These are phyloP conservation scores for Brachionus rubens DNA, from an alignment of 1,140 invertebrate species.

Conservation along the genomic window DNA sequence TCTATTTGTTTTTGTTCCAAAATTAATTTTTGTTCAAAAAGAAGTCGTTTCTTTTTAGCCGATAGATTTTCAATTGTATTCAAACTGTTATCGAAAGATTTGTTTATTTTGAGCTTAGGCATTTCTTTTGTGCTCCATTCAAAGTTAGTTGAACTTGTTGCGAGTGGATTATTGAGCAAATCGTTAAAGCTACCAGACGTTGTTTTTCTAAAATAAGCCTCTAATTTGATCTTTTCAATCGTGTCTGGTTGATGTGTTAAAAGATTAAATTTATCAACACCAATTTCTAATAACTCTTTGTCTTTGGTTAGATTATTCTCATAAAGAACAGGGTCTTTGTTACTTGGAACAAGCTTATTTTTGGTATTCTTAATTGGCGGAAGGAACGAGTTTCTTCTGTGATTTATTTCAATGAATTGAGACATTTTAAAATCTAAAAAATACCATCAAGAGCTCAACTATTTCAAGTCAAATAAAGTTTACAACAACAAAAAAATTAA, in stretches of 20 bases:
- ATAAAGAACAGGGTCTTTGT: not conserved
- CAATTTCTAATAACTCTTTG: not conserved
- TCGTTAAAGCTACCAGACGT: not conserved
- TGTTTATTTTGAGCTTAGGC: constrained; percentile 20
- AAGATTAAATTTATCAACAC: constrained; percentile 13
- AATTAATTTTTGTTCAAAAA: constrained; percentile 42
- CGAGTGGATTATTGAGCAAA: not conserved
- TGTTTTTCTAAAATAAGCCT: not conserved
- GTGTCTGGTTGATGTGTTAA: not conserved
- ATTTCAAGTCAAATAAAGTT: not conserved
- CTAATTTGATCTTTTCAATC: constrained; percentile 26
- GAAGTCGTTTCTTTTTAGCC: constrained; percentile 4
- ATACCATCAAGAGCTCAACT: not conserved
- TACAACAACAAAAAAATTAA: not conserved
- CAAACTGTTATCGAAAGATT: not conserved
- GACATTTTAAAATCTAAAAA: not conserved
- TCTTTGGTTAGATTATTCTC: constrained; percentile 12
- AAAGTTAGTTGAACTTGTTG: constrained; percentile 4
- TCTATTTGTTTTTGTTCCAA: constrained; percentile 32
- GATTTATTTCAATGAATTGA: not conserved
- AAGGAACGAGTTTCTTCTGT: not conserved
- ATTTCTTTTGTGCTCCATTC: constrained; percentile 26
- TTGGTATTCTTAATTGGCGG: constrained; percentile 21
- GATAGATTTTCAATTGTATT: not conserved
- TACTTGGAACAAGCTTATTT: not conserved